A percentile compares a stretch with the other conserved stretches of the same genome.
phyloP scores from a whole-genome alignment of 2,797 vertebrate species.

The Carapus acus region DNA sequence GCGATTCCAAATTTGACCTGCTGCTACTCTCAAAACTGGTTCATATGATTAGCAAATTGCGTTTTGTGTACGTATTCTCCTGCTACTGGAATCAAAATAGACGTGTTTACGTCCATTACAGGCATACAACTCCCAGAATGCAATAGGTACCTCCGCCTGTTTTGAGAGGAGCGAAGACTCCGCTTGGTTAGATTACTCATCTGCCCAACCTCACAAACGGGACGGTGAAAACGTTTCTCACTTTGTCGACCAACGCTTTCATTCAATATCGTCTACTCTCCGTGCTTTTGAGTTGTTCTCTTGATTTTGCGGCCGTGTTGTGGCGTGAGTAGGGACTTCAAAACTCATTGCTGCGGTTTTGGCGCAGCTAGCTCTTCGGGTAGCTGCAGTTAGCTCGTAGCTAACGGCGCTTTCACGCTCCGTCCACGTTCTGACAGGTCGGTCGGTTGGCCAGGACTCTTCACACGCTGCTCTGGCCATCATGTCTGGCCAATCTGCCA shows the following conservation, averaged over 20 bases:
- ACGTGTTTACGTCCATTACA: background rate
- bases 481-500: conserved; percentile 45
- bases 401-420: conserved; percentile 66
- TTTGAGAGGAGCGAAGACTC: conserved; percentile 55
- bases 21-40: accelerated
- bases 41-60: accelerated
- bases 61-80: accelerated
- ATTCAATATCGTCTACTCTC: conserved; percentile 4
- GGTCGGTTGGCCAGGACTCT: conserved; percentile 40
- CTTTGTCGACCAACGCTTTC: background rate
- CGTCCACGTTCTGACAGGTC: conserved; percentile 43
- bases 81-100: background rate
- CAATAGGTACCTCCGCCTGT: conserved; percentile 43
- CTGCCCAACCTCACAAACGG: conserved; percentile 17
- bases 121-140: conserved; percentile 71
- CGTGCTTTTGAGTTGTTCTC: background rate
- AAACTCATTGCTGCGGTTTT: conserved; percentile 13
- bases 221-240: background rate
- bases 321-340: background rate
- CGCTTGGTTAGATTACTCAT: conserved; percentile 60
- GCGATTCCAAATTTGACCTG: background rate
- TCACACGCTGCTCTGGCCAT: conserved; percentile 29
- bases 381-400: conserved; percentile 58
- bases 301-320: background rate
- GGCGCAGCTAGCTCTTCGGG: conserved; percentile 21